Percentiles rank a stretch among this genome's conserved stretches.
These are phyloP conservation scores for Trichechus manatus DNA, from an alignment of 2,113 vertebrate genomes.

Conservation along the genomic window DNA sequence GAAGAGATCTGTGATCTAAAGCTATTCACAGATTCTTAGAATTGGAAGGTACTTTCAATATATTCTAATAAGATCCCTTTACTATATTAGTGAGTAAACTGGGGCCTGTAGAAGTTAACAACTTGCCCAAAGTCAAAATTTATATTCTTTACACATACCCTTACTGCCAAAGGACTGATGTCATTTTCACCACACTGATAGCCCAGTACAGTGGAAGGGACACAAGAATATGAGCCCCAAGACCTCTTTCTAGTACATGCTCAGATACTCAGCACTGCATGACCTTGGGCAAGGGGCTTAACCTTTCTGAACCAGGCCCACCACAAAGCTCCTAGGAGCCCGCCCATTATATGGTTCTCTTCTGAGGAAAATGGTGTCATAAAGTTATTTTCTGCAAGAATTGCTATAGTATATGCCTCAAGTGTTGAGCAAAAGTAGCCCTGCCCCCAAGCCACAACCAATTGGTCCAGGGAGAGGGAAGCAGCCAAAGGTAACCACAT, in stretches of 20 bases:
- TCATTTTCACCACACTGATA: not conserved
- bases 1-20: conserved; percentile 68
- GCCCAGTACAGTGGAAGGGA: not conserved
- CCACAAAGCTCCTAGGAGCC: not conserved
- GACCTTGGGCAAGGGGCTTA: not conserved
- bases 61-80: conserved; percentile 50
- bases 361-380: not conserved
- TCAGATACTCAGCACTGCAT: not conserved
- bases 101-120: not conserved
- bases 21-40: conserved; percentile 73
- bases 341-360: not conserved
- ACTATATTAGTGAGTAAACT: not conserved
- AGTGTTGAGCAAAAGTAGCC: not conserved
- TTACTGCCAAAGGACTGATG: not conserved
- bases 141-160: not conserved
- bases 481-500: not conserved
- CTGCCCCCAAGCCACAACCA: not conserved
- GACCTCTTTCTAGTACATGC: not conserved
- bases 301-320: not conserved
- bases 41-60: conserved; percentile 57
- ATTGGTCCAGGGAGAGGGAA: not conserved
- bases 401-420: not conserved
- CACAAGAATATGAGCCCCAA: not conserved
- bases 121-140: conserved; percentile 14
- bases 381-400: conserved; percentile 33